Evolutionary conservation across 2,888 invertebrate genomes (phyloP).

Genomic region (Autographa pulchrina): DNA sequence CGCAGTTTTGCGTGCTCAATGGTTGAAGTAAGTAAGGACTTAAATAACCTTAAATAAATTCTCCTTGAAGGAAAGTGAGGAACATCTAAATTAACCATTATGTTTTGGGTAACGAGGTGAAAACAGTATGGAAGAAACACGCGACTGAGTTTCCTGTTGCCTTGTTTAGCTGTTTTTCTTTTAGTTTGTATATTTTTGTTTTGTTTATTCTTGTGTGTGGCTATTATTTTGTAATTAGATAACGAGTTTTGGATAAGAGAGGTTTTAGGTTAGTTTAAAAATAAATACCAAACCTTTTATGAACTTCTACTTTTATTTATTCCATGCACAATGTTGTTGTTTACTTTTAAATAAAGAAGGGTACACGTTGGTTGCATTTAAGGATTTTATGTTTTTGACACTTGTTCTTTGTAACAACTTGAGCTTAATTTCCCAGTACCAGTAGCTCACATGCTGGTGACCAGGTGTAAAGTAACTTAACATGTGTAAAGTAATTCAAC

Average conservation of each 20-base stretch:
- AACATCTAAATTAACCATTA: constrained; percentile 64
- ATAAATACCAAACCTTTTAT: neutral
- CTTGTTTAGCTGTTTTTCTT: constrained; percentile 27
- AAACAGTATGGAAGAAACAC: constrained; percentile 53
- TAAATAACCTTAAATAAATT: constrained; percentile 57
- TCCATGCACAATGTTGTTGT: no score
- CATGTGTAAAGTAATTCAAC: no score
- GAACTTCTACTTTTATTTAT: no score
- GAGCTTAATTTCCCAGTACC: no score
- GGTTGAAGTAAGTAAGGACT: constrained; percentile 74
- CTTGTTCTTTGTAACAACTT: no score
- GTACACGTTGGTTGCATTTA: no score
- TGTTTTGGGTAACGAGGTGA: constrained; percentile 62
- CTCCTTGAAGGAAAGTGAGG: constrained; percentile 21
- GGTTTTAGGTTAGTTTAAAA: neutral
- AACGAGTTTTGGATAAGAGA: neutral
- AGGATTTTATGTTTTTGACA: no score
- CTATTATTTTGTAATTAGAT: neutral
- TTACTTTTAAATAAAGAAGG: no score
- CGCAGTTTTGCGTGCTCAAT: constrained; percentile 79
- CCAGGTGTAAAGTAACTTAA: no score
- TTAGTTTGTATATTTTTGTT: constrained; percentile 21
- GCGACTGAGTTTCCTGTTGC: constrained; percentile 44
- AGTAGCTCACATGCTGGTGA: no score
- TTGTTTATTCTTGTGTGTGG: constrained; percentile 12